phyloP scores from a whole-genome alignment of 2,113 vertebrate genomes.

The Jacana jacana region DNA sequence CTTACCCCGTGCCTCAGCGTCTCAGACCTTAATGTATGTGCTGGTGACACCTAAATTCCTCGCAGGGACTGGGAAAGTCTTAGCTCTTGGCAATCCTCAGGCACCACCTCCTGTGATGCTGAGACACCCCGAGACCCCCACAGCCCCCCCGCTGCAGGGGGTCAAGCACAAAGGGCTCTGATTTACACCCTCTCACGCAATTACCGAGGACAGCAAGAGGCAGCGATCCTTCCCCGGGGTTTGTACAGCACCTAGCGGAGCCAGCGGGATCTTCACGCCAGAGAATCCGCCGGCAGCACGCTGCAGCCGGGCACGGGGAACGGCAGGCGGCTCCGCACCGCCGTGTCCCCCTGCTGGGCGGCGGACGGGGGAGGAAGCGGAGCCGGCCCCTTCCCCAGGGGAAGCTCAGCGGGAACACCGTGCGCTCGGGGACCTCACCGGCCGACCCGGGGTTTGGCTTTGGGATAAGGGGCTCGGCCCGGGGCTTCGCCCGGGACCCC shows the following conservation, averaged over 20 bases:
- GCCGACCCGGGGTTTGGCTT: background rate
- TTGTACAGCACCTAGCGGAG: background rate
- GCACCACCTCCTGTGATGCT: rapidly evolving
- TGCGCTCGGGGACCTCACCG: too few species aligned
- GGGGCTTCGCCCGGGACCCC: too few species aligned
- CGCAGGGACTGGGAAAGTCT: background rate
- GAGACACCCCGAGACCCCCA: too few species aligned
- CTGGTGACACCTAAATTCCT: background rate
- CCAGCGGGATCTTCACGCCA: background rate
- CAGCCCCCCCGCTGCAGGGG: too few species aligned
- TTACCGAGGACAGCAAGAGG: rapidly evolving
- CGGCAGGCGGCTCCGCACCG: background rate
- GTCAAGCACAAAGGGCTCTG: rapidly evolving
- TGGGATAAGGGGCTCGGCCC: background rate
- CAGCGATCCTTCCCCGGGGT: background rate
- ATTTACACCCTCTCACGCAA: rapidly evolving
- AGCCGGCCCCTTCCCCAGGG: rapidly evolving
- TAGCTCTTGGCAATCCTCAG: background rate
- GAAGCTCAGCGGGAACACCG: too few species aligned
- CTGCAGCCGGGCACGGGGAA: rapidly evolving
- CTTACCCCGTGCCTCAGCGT: background rate
- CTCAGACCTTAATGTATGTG: rapidly evolving
- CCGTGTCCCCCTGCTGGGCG: rapidly evolving
- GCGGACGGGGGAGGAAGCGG: background rate
- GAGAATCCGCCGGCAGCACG: background rate